Evolutionary conservation across 2,888 invertebrate species (phyloP).

Genomic region (Tillus elongatus): DNA sequence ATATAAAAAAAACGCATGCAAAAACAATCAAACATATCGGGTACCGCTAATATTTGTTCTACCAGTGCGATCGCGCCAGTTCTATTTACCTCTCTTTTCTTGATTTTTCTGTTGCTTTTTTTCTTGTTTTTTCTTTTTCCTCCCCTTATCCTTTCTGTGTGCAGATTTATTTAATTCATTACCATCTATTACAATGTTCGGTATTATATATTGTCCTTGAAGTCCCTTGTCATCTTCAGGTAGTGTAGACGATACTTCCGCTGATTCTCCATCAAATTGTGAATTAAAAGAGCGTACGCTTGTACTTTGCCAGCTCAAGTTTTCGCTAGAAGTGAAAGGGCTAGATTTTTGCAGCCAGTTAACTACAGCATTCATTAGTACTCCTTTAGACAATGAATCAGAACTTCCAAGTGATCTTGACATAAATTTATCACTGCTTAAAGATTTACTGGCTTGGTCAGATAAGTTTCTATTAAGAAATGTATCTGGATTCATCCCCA

Average conservation of each 20-base stretch:
- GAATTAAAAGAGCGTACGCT: too few species aligned
- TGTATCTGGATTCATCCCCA: slow-evolving; percentile 33
- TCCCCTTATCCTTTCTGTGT: slow-evolving; percentile 11
- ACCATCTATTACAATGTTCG: too few species aligned
- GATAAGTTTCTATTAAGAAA: slow-evolving; percentile 33
- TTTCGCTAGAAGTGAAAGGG: slow-evolving; percentile 32
- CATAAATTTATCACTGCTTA: slow-evolving; percentile 25
- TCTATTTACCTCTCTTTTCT: slow-evolving; percentile 14
- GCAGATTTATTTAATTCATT: slow-evolving; percentile 7
- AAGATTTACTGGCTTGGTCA: too few species aligned
- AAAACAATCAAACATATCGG: slow-evolving; percentile 40
- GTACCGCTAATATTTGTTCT: slow-evolving; percentile 27
- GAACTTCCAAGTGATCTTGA: slow-evolving; percentile 31
- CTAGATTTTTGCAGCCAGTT: slow-evolving; percentile 37
- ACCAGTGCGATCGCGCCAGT: slow-evolving; percentile 5
- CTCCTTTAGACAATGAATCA: slow-evolving; percentile 32
- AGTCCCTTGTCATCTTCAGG: too few species aligned
- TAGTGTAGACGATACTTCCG: too few species aligned
- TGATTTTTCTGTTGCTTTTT: slow-evolving; percentile 12
- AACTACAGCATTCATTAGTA: slow-evolving; percentile 36
- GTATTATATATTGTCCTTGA: too few species aligned
- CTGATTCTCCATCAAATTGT: too few species aligned
- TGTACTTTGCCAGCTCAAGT: too few species aligned
- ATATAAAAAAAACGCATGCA: too few species aligned
- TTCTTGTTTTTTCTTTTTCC: slow-evolving; percentile 5